Base-by-base conservation (phyloP, 2,888 invertebrate species). In the Elaeidobius kamerunicus region DNA sequence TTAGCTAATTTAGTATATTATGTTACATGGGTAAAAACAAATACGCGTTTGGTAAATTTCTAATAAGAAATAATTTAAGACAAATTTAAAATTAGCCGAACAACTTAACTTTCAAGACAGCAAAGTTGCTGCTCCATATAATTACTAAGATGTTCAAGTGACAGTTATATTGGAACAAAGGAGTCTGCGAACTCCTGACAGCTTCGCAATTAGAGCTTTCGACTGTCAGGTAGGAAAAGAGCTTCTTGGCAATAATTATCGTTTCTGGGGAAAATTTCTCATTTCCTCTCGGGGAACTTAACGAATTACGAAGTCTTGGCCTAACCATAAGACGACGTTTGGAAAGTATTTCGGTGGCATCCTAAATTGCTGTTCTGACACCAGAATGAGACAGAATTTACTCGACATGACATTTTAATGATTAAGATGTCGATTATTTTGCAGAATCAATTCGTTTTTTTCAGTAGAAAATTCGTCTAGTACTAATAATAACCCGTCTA, bases 121-220 rank as follows among this genome's bases (percentile, higher is more conserved):
- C 40, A 45, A 47, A 52, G 34, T 46, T 52, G 38, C 49, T 34
- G 11, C 27, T 38, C 27, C 30, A 12, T 30, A 61, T 66, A 61
- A 61, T 65, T 56, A 63, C 64, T 61, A 64, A 66, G 66, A 65
- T 62, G 66, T 65, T 61, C 60, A 63, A 45, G 62, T 65, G 66
- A 65, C 66, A 67, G 67, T 67, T 67, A 67, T 67, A 67, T 67
- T 67, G 65, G 64, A 65, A 63, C 64, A 55, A 49, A 44, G 38
- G 35, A 39, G 18, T 62, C 62, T 61, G 59, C 61, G 59, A 62
- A 61, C 57, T 60, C 61, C 52, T 63, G 67, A 67, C 67, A 64
- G 66, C 58, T 64, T 63, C 58, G 63, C 66, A 67, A 67, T 67
- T 67, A 67, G 63, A 65, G 64, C 60, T 60, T 60, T 55, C 45